Conservation (phyloP, 2,888 invertebrate species). For the Imbricaverruca yamaguchii region DNA sequence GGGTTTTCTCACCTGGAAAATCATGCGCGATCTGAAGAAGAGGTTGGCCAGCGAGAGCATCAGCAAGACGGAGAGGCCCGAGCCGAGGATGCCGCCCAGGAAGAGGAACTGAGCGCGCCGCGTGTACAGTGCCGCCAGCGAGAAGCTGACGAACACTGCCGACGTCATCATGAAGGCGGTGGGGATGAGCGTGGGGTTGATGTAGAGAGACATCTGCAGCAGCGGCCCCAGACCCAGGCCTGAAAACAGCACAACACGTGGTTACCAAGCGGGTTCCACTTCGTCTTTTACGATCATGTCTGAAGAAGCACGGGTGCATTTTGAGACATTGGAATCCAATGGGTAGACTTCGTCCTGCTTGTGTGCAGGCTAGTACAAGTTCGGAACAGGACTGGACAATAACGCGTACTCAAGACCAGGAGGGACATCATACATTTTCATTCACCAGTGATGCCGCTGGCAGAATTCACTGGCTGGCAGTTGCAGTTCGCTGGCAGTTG, state of each 20-base stretch:
- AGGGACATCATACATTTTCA: no score
- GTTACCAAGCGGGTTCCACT: no score
- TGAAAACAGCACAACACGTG: slow-evolving; percentile 39
- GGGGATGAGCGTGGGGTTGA: slow-evolving; percentile 80
- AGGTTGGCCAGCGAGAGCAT: slow-evolving; percentile 71
- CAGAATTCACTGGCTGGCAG: no score
- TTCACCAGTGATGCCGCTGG: no score
- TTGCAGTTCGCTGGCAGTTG: no score
- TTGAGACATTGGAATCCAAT: no score
- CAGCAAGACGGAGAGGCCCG: slow-evolving; percentile 68
- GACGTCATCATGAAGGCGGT: slow-evolving; percentile 78
- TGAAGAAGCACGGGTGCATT: no score
- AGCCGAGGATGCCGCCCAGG: slow-evolving; percentile 80
- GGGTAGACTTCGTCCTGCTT: no score
- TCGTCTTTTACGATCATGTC: no score
- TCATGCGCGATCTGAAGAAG: slow-evolving; percentile 70
- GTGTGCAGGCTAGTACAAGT: no score
- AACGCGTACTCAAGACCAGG: no score
- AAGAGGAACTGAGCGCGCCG: slow-evolving; percentile 81
- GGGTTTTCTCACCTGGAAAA: slow-evolving; percentile 60
- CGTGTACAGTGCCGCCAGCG: slow-evolving; percentile 75
- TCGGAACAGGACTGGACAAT: no score
- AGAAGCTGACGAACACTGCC: slow-evolving; percentile 85
- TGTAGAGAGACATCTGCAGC: slow-evolving; percentile 63
- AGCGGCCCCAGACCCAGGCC: slow-evolving; percentile 85